Base-by-base conservation (phyloP, 2,888 invertebrate genomes). In the Orthosia cruda region DNA sequence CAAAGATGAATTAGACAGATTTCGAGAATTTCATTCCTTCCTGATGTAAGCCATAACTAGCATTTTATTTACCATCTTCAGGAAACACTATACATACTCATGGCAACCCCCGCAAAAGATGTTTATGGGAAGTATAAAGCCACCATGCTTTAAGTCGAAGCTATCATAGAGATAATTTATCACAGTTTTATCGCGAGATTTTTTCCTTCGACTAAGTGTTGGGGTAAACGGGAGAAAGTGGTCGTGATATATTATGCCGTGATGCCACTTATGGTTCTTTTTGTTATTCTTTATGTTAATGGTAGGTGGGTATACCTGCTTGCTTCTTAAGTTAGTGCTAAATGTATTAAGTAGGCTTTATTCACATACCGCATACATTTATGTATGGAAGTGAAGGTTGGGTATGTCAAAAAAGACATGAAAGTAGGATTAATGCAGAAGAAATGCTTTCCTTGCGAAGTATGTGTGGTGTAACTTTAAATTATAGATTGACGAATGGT, bases 101-200 rank as follows among this genome's bases (percentile, higher is more conserved):
- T 15, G 65, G 62, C 64, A 71, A 70, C 83, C 75, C 75, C 73
- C 69, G 64, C 52, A 68, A 69, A 82, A 80, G 73, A 77, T 85
- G 85, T 85, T 85, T 73, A 79, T 81, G 82, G 85, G 74, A 85
- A 88, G 85, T 88, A 90, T 87, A 88, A 88, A 87, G 86, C 86
- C 88, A 87, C 91, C 88, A 92, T 92, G 91, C 93, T 94, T 94
- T 89, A 92, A 94, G 93, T 91, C 91, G 89, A 88, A 89, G 90
- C 89, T 91, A 93, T 93, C 91, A 93, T 92, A 90, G 86, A 91
- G 88, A 94, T 94, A 93, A 95, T 95, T 95, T 95, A 95, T 96
- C 95, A 95, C 90, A 89, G 90, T 94, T 93, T 92, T 95, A 95
- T 95, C 94, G 91, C 81, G 72, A 85, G 86, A 86, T 91, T 92